phyloP scores from a whole-genome alignment of 2,113 vertebrate species.

The Microcebus jonahi region DNA sequence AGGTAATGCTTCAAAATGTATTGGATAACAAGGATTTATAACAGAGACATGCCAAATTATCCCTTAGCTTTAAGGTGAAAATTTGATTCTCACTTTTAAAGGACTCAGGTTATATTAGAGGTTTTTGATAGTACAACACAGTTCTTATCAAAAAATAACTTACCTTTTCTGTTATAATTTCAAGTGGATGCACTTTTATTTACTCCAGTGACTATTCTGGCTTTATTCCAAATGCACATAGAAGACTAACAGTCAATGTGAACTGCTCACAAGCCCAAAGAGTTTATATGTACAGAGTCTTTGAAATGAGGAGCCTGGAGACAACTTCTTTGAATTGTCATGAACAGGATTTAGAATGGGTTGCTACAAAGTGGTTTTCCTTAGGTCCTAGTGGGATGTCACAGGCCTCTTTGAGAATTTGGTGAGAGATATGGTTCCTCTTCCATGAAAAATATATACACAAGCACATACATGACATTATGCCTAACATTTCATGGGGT shows the following conservation, averaged over 20 bases:
- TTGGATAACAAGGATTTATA: background rate
- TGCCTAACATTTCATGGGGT: background rate
- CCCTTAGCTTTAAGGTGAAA: background rate
- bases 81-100: constrained; percentile 37
- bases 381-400: background rate
- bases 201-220: background rate
- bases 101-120: background rate
- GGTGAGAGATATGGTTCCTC: background rate
- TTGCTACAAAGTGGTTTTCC: background rate
- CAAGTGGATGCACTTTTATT: background rate
- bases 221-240: background rate
- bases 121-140: background rate
- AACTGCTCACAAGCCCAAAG: background rate
- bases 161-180: background rate
- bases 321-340: background rate
- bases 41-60: background rate
- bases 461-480: background rate
- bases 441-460: background rate
- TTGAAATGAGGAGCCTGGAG: background rate
- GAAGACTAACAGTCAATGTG: background rate
- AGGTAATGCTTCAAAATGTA: background rate
- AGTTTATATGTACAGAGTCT: background rate
- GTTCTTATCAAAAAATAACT: background rate
- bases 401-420: background rate
- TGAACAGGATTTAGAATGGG: background rate